A percentile compares a stretch with the other conserved stretches of the same genome.
These are phyloP conservation scores for Molossus alvarezi DNA, from an alignment of 2,797 vertebrate species.

Conservation along the genomic window DNA sequence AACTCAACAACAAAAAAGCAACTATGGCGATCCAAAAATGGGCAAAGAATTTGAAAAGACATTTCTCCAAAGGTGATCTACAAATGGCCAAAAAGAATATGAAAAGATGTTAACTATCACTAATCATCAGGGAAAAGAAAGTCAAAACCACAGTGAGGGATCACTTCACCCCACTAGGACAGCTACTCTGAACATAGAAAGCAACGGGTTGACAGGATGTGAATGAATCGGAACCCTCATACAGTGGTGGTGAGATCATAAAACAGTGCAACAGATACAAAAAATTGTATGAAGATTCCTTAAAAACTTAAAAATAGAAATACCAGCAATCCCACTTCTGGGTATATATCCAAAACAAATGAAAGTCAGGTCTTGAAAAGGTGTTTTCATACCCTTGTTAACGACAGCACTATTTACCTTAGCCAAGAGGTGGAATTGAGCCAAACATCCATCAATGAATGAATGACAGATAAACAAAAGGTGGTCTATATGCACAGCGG, in stretches of 20 bases:
- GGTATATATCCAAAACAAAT: neutral
- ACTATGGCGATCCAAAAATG: neutral
- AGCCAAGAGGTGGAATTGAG: neutral
- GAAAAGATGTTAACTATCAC: neutral
- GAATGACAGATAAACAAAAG: neutral
- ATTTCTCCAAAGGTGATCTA: neutral
- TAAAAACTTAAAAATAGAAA: neutral
- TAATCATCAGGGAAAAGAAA: neutral
- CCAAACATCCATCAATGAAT: neutral
- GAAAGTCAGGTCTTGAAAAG: neutral
- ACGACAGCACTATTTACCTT: neutral
- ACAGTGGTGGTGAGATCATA: neutral
- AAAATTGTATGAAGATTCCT: neutral
- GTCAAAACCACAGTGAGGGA: neutral
- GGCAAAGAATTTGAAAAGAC: neutral
- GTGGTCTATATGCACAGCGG: neutral
- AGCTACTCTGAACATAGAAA: neutral
- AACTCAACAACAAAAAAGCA: slow-evolving; percentile 2
- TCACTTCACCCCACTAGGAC: fast-evolving
- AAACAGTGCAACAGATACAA: neutral
- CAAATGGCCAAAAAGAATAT: neutral
- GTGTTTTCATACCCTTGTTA: neutral
- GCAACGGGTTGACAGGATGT: neutral
- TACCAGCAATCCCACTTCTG: neutral
- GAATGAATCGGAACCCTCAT: neutral